Evolutionary conservation across 2,888 invertebrate genomes (phyloP).

Genomic region (Drosophila atroscutellata): DNA sequence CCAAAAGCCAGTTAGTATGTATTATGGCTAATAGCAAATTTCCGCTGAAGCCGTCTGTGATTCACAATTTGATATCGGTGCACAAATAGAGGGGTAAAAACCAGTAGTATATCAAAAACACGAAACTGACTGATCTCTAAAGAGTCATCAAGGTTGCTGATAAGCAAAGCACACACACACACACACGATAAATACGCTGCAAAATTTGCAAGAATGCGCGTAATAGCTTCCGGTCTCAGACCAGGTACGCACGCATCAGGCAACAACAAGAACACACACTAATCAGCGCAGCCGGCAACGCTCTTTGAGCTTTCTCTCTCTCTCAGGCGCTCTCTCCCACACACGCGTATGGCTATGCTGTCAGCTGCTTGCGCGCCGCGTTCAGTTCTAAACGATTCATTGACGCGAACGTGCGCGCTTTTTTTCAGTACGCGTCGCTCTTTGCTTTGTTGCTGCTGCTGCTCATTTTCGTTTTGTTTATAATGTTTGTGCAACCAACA

Average conservation of each 20-base stretch:
- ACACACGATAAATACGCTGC: conserved; percentile 38
- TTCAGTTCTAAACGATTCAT: conserved; percentile 67
- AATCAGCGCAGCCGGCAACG: conserved; percentile 14
- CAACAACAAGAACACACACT: conserved; percentile 23
- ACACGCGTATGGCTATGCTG: conserved; percentile 21
- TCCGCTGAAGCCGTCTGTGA: conserved; percentile 55
- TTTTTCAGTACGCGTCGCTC: conserved; percentile 28
- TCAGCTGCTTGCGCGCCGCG: conserved; percentile 32
- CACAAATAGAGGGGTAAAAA: conserved; percentile 52
- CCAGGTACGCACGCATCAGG: conserved; percentile 27
- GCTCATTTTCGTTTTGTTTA: conserved; percentile 56
- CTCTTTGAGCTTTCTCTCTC: conserved; percentile 15
- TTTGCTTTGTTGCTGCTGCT: conserved; percentile 37
- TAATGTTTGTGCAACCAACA: conserved; percentile 65
- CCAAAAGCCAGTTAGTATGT: conserved; percentile 39
- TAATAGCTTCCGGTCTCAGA: conserved; percentile 64
- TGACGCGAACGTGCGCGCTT: conserved; percentile 66
- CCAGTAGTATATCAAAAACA: conserved; percentile 28
- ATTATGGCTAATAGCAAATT: conserved; percentile 46
- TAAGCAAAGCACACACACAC: conserved; percentile 35
- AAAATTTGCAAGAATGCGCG: conserved; percentile 54
- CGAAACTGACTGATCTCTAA: conserved; percentile 34
- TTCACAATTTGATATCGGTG: conserved; percentile 47
- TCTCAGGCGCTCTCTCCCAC: conserved; percentile 4
- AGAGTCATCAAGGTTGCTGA: conserved; percentile 47